Conservation (phyloP, 2,797 vertebrate genomes). For the Amblyopsis hoosieri region DNA sequence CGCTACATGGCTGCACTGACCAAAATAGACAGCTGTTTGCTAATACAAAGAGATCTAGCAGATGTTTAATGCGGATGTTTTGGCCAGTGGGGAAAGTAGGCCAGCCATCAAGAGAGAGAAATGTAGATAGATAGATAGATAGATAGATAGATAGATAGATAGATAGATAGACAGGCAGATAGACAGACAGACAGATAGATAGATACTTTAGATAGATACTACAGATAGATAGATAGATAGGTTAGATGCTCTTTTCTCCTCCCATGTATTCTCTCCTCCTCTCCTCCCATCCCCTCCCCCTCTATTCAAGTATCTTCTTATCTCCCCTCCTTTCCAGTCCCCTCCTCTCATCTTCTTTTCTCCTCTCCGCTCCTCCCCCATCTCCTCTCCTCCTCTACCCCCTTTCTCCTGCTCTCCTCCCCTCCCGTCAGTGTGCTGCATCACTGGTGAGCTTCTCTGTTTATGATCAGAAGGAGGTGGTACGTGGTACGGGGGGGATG, state of each 20-base stretch:
- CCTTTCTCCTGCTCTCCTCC: constrained; percentile 21
- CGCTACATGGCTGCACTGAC: too few relatives aligned
- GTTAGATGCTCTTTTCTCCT: too few relatives aligned
- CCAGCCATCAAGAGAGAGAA: constrained; percentile 14
- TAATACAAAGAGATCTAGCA: neutral
- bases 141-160: neutral
- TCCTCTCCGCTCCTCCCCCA: neutral
- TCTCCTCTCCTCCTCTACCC: constrained; percentile 4
- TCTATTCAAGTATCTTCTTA: neutral
- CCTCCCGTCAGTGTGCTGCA: constrained; percentile 61
- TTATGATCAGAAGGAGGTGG: constrained; percentile 71
- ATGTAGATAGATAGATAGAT: neutral
- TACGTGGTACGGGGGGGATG: constrained; percentile 30
- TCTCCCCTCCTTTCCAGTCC: constrained; percentile 5
- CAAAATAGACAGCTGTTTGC: too few relatives aligned
- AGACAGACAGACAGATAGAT: too few relatives aligned
- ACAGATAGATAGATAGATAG: too few relatives aligned
- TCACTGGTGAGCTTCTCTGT: constrained; percentile 75
- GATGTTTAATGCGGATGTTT: constrained; percentile 14
- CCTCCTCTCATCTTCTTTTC: neutral
- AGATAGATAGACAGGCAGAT: neutral
- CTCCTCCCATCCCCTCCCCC: neutral
- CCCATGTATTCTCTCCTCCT: too few relatives aligned
- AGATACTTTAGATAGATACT: too few relatives aligned
- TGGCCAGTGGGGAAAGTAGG: constrained; percentile 34